Evolutionary conservation across 2,888 invertebrate species (phyloP).

Genomic region (Hydroisotoma schaefferi): DNA sequence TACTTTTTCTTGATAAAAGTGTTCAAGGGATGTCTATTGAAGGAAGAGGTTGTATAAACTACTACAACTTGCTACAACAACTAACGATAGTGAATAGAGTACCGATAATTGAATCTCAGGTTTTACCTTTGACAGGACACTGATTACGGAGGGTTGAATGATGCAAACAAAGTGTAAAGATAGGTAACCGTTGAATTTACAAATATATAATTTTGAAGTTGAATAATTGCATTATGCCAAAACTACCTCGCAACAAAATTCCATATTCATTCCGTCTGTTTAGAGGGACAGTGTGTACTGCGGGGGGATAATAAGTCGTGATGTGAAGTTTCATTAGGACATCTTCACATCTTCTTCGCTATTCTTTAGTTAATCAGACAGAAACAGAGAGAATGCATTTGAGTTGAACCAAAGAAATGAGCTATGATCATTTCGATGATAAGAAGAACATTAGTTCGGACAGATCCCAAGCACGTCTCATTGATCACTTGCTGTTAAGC

Average conservation of each 20-base stretch:
- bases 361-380: constrained; percentile 4
- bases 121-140: no score
- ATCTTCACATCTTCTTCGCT: constrained; percentile 1
- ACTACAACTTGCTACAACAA: no score
- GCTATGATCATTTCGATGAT: background rate
- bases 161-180: constrained; percentile 1
- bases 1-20: no score
- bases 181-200: no score
- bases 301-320: constrained; percentile 9
- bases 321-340: constrained; percentile 12
- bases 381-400: constrained; percentile 2
- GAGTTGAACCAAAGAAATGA: background rate
- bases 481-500: constrained; percentile 5
- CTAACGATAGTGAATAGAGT: no score
- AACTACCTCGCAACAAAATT: background rate
- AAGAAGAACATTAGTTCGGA: constrained; percentile 4
- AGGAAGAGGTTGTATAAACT: no score
- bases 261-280: no score
- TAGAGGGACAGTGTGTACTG: no score
- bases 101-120: no score
- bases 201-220: no score
- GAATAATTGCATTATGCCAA: constrained; percentile 14
- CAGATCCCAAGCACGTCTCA: constrained; percentile 4
- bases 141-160: background rate
- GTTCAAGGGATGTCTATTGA: no score